Percentiles rank a stretch among this genome's conserved stretches.
phyloP scores from a whole-genome alignment of 2,888 invertebrate species.

The Caenorhabditis drosophilae region DNA sequence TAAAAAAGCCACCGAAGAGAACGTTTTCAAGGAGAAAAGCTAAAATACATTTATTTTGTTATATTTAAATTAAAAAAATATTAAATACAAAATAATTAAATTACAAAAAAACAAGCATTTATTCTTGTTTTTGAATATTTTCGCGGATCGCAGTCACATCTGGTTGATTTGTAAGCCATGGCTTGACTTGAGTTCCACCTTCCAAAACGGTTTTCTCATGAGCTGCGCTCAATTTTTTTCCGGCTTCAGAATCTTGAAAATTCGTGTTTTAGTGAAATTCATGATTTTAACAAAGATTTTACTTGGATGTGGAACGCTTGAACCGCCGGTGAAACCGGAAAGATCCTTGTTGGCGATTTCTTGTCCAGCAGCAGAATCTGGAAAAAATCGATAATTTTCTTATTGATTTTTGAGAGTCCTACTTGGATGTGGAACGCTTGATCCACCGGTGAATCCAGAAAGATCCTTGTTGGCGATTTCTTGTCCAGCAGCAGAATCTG shows the following conservation, averaged over 20 bases:
- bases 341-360: conserved; percentile 24
- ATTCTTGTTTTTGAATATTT: background rate
- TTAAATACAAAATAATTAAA: background rate
- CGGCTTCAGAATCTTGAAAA: conserved; percentile 17
- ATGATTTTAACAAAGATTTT: background rate
- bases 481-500: conserved; percentile 12
- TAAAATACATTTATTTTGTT: too few relatives aligned
- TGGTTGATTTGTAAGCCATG: conserved; percentile 45
- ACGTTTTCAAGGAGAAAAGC: background rate
- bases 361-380: conserved; percentile 34
- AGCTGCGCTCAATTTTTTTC: conserved; percentile 4
- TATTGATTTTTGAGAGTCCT: background rate
- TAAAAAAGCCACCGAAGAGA: too few relatives aligned
- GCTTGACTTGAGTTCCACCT: conserved; percentile 44
- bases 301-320: conserved; percentile 22
- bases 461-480: conserved; percentile 24
- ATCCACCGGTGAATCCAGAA: conserved; percentile 18
- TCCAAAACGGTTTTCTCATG: conserved; percentile 38
- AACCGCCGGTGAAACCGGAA: conserved; percentile 13
- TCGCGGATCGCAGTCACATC: conserved; percentile 9
- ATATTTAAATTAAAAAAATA: background rate
- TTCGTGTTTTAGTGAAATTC: too few relatives aligned
- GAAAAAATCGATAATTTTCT: background rate
- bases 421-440: conserved; percentile 30
- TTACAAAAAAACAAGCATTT: background rate